Evolutionary conservation across 1,140 invertebrate species (phyloP), one percentile per base, ranked within the genome.

Genomic region (Metaphire vulgaris): DNA sequence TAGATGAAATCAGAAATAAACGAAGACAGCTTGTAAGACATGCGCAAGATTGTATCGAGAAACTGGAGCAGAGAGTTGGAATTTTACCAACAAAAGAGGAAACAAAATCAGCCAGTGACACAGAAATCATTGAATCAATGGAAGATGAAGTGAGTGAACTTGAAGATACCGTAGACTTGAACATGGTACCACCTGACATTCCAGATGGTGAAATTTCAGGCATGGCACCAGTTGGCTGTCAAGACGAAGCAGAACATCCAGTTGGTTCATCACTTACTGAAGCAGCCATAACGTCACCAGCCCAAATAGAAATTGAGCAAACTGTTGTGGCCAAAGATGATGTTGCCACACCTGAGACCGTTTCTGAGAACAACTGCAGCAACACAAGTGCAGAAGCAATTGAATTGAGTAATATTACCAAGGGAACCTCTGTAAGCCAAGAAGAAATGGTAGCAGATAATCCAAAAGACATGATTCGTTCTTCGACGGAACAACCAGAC

Each of bases 1-100:
- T 93, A 81, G 93, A 96, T 31, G 91, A 93, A 81, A 92, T 98
- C 33, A 88, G 95, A 80, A 89, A 90, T 75, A 92, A 92, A 0
- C 88, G 95, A 28, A 95, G 92, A 84, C 91, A 93, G 80, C 92
- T 92, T 0, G 95, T 98, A 15, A 92, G 91, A 56, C 41, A 56
- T 21, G 21, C 41, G 6, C 41, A 56, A 56, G 41, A 56, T 6
- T 56, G 41, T 56, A 21, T 56, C 6, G 6, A 56, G 41, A 56
- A 56, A 56, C 41, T 56, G 41, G 41, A 56, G 41, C 41, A 21
- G 6, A 56, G 21, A 56, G 41, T 56, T 56, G 41, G 41, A 56
- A 56, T 56, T 56, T 6, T 56, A 6, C 6, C 6, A 6, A 6
- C 41, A 12, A 21, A 6, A 56, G 41, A 56, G 21, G 41, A 56